A percentile compares a stretch with the other conserved stretches of the same genome.
phyloP scores from a whole-genome alignment of 2,888 invertebrate genomes.

The Lycaena phlaeas region DNA sequence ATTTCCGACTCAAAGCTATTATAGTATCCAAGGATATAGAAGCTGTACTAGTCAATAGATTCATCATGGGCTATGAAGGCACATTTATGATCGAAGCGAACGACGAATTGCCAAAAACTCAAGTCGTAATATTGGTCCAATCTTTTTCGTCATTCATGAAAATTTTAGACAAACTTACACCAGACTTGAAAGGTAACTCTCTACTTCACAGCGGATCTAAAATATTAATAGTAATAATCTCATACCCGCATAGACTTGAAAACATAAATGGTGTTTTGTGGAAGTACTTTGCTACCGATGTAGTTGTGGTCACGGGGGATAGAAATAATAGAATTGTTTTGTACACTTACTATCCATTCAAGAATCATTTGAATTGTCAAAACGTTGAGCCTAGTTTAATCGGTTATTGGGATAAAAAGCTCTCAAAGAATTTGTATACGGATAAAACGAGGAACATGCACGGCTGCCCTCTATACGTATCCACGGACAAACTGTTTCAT shows the following conservation, averaged over 20 bases:
- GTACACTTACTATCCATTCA: conserved; percentile 43
- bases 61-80: conserved; percentile 36
- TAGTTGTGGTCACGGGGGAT: conserved; percentile 30
- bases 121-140: conserved; percentile 40
- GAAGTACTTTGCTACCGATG: conserved; percentile 38
- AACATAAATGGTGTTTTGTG: conserved; percentile 37
- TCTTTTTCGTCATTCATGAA: conserved; percentile 37
- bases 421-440: conserved; percentile 28
- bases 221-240: conserved; percentile 36
- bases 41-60: conserved; percentile 27
- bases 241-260: conserved; percentile 30
- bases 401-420: conserved; percentile 27
- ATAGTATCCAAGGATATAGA: conserved; percentile 36
- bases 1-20: conserved; percentile 31
- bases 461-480: conserved; percentile 46
- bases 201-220: conserved; percentile 36
- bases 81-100: conserved; percentile 35
- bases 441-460: conserved; percentile 49
- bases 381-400: conserved; percentile 36
- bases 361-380: conserved; percentile 37
- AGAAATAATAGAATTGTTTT: conserved; percentile 27
- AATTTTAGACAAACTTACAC: conserved; percentile 32
- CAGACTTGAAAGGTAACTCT: conserved; percentile 40
- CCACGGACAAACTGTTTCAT: conserved; percentile 43
- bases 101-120: conserved; percentile 29